These are phyloP conservation scores for Sebastes schlegelii DNA, from an alignment of 2,113 vertebrate genomes.

Conservation along the genomic window DNA sequence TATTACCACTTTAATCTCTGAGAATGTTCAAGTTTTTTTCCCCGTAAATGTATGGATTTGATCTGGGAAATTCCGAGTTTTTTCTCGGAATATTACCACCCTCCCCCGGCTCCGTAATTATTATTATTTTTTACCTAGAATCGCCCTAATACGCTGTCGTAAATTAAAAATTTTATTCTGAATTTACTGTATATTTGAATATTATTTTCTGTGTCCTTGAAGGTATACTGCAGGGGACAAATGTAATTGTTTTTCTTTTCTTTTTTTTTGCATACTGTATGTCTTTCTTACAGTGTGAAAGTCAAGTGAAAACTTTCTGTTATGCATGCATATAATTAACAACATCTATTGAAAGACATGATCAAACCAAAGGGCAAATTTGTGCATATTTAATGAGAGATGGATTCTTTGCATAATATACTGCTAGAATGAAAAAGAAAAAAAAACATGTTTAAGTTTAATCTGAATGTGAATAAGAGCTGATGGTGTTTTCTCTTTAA, in stretches of 20 bases:
- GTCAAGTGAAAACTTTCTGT: conserved; percentile 45
- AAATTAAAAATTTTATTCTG: conserved; percentile 2
- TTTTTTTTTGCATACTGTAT: neutral
- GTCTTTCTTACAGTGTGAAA: conserved; percentile 48
- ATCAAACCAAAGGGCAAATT: conserved; percentile 34
- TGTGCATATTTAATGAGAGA: conserved; percentile 45
- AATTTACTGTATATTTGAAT: conserved; percentile 16
- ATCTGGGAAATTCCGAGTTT: neutral
- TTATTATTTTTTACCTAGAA: neutral
- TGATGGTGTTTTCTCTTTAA: neutral
- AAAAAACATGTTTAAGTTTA: neutral
- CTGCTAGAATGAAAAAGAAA: neutral
- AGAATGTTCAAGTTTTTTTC: neutral
- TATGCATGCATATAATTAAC: conserved; percentile 12
- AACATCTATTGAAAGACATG: conserved; percentile 24
- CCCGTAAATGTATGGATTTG: neutral
- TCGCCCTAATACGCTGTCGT: neutral
- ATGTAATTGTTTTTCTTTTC: conserved; percentile 1
- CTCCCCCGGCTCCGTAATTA: neutral
- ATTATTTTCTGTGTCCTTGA: conserved; percentile 26
- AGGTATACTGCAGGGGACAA: neutral
- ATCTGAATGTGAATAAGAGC: conserved; percentile 18
- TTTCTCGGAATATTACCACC: neutral
- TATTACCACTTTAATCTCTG: neutral
- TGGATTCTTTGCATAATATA: conserved; percentile 21